These are phyloP conservation scores for Digitonthophagus gazella DNA, from an alignment of 2,888 invertebrate genomes.

Conservation along the genomic window DNA sequence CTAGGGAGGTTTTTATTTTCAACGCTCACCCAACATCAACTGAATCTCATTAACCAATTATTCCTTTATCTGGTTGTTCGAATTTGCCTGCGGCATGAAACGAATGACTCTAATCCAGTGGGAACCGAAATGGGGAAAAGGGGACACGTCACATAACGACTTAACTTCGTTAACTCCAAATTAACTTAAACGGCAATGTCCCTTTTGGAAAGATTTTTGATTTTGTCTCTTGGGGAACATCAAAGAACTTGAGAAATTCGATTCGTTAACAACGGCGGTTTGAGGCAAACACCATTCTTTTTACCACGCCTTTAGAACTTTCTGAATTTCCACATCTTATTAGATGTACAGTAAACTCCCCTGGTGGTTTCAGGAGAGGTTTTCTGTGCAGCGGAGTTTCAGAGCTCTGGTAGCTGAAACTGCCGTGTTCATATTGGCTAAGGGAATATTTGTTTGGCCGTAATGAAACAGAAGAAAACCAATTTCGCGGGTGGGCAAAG, in stretches of 20 bases:
- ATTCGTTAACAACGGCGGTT: neutral
- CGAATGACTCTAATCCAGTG: constrained; percentile 8
- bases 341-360: neutral
- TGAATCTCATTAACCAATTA: constrained; percentile 14
- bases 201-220: constrained; percentile 10
- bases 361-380: neutral
- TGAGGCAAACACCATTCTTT: neutral
- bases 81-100: constrained; percentile 12
- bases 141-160: constrained; percentile 5
- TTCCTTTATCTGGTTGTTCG: constrained; percentile 13
- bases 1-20: neutral
- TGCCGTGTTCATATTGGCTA: constrained; percentile 12
- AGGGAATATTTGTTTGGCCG: constrained; percentile 16
- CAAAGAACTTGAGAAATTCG: constrained; percentile 5
- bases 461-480: constrained; percentile 4
- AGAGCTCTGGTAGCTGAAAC: neutral
- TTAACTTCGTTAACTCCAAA: constrained; percentile 12
- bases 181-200: constrained; percentile 10
- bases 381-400: neutral
- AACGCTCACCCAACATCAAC: neutral
- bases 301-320: neutral
- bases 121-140: constrained; percentile 9
- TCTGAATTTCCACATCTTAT: neutral
- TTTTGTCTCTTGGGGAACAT: constrained; percentile 2
- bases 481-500: neutral